Evolutionary conservation across 1,140 invertebrate species (phyloP), one percentile per base, ranked within the genome.

Genomic region (Bursaphelenchus mucronatus): DNA sequence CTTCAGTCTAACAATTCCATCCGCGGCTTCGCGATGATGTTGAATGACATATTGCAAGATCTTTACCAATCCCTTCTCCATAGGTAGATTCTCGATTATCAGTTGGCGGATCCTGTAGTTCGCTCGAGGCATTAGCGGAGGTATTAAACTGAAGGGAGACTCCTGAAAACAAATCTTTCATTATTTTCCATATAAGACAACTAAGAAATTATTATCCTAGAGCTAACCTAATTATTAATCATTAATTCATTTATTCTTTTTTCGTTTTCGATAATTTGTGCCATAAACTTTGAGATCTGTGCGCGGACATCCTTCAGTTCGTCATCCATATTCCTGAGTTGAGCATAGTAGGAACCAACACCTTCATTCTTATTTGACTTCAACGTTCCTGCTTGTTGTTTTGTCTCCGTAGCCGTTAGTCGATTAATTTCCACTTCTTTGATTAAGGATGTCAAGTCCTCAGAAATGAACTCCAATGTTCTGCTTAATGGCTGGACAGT

Each of bases 371-470:
- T 39, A 11, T 49, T 49, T 4, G 45, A 19, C 17, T 39, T 13
- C 13, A 52, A 44, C n/a, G 76, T 67, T 10, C 49, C 39, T 13
- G 71, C 45, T 47, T 54, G 47, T 50, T 61, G 52, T 52, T 75
- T 49, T 7, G 46, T 40, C 21, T 61, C 21, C 13, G 51, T 39
- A 17, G 54, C 62, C 39, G 46, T 46, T 52, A 63, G 64, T 17
- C 73, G 74, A 21, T 49, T 64, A 8, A 64, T 68, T 51, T 74
- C 74, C 17, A 74, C 61, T 64, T 74, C 71, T 19, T 62, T 50
- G n/a, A 74, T 17, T 61, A 74, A 71, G n/a, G 55, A 19, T 41
- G 76, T 74, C 44, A 74, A 74, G 55, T 74, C 71, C 39, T 74
- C 71, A 5, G 53, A 41, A 43, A 76, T 57, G 56, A 76, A 66